These are phyloP conservation scores for Drosophila funebris DNA, from an alignment of 1,140 invertebrate genomes.

Conservation along the genomic window DNA sequence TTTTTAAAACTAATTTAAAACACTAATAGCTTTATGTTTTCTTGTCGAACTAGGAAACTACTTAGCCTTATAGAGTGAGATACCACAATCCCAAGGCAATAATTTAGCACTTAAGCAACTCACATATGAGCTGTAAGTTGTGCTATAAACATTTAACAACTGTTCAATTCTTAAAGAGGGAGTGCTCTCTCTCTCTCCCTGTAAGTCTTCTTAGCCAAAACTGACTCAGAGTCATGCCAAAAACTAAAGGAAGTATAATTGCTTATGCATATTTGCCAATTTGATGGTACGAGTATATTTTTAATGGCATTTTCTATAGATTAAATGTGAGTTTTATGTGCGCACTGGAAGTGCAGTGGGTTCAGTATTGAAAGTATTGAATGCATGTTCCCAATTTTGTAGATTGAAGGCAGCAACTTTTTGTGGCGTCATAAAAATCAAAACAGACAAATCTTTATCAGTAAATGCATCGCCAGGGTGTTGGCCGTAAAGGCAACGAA, in stretches of 20 bases:
- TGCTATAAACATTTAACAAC: constrained; percentile 18
- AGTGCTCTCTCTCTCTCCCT: not conserved
- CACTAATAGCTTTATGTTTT: constrained; percentile 6
- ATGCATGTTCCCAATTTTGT: constrained; percentile 38
- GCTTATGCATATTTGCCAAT: constrained; percentile 52
- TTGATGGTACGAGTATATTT: constrained; percentile 44
- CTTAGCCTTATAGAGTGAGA: not conserved
- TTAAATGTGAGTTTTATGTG: constrained; percentile 63
- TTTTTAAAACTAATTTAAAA: not conserved
- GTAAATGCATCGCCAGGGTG: constrained; percentile 52
- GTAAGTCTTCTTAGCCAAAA: not conserved
- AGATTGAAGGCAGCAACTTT: constrained; percentile 46
- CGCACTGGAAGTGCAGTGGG: constrained; percentile 17
- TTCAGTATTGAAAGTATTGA: not conserved
- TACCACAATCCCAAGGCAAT: constrained; percentile 18
- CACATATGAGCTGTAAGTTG: constrained; percentile 21
- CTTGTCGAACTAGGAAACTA: constrained; percentile 21
- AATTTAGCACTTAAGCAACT: constrained; percentile 35
- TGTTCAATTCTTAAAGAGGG: not conserved
- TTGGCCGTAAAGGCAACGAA: constrained; percentile 7
- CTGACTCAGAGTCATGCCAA: constrained; percentile 11
- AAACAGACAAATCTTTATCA: constrained; percentile 79
- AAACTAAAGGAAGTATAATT: constrained; percentile 36
- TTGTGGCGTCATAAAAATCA: constrained; percentile 77
- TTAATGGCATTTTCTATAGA: constrained; percentile 60